Base-by-base conservation (phyloP, 2,797 vertebrate species). In the Dallia pectoralis region DNA sequence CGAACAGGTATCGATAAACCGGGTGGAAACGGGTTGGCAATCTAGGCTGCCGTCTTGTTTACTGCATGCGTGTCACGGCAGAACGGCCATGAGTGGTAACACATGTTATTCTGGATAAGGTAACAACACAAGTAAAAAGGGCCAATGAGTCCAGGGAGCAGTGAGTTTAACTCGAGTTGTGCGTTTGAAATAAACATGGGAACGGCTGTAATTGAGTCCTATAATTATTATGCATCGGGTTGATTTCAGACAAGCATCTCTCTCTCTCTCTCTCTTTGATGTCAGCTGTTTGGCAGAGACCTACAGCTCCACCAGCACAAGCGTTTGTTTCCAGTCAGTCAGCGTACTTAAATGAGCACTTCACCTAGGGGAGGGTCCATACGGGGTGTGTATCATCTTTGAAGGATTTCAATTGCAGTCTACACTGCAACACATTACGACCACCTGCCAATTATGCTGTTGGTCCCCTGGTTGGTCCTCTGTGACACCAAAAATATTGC, bases 151-250 rank as follows among this genome's bases (percentile, higher is more conserved):
- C 1, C 29, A 7, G 29, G 29, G 61, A 63, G 29, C 61, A 30
- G 27, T 30, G 61, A 32, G 61, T 63, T 56, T 56, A 56, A 56
- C 29, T 30, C 33, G 32, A 36, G 63, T n/a, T 36, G 11, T 18
- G 22, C 19, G 25, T 73, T 71, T 49, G 59, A 33, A 66, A 25
- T 59, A 32, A 27, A 32, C 36, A 70, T 68, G 49, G 19, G 36
- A 67, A 69, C 77, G 77, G 85, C 82, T 87, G 81, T 73, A 74
- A 44, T 14, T 71, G 14, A 71, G 71, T 75, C 14, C n/a, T 75
- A 81, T 85, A 65, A 89, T 88, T 77, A 86, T 89, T 87, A 91
- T 88, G 82, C 72, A 90, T 72, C 70, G 83, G 79, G 33, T 77
- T 81, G 53, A 83, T 77, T 81, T 81, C 49, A 67, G 32, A 76